Percentiles rank a stretch among this genome's conserved stretches.
Evolutionary conservation across 1,140 invertebrate species (phyloP).

Genomic region (Ceratina australensis): DNA sequence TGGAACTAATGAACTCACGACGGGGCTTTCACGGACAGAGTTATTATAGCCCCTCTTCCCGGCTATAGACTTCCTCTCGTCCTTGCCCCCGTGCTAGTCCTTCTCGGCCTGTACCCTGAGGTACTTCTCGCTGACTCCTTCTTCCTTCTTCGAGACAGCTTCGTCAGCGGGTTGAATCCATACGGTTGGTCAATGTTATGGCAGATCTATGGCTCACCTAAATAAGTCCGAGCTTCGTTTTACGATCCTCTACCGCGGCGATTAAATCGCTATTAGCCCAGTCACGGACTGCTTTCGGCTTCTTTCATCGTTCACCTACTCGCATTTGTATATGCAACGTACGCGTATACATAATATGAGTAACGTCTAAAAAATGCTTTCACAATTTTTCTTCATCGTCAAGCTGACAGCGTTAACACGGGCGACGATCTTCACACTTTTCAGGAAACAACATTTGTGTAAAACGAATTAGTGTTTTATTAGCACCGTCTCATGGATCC

Average conservation of each 20-base stretch:
- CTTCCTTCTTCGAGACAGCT: constrained; percentile 51
- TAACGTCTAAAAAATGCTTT: too few species aligned
- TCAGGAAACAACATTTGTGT: too few species aligned
- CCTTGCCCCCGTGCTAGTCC: constrained; percentile 47
- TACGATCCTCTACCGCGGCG: constrained; percentile 29
- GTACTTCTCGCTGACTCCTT: constrained; percentile 37
- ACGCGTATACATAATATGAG: too few species aligned
- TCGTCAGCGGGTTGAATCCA: constrained; percentile 19
- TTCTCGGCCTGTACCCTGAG: constrained; percentile 15
- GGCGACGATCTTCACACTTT: too few species aligned
- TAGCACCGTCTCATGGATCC: too few species aligned
- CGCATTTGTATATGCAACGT: too few species aligned
- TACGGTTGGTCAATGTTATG: constrained; percentile 39
- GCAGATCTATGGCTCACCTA: constrained; percentile 43
- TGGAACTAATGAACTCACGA: constrained; percentile 76
- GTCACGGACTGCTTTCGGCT: too few species aligned
- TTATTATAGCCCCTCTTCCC: constrained; percentile 66
- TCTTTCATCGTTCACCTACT: too few species aligned
- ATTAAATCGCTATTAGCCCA: background rate
- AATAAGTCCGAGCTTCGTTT: constrained; percentile 52
- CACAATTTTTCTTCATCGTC: too few species aligned
- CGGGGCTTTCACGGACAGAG: constrained; percentile 72
- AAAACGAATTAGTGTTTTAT: too few species aligned
- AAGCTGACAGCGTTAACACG: too few species aligned
- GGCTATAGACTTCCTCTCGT: constrained; percentile 23